phyloP scores from a whole-genome alignment of 2,888 invertebrate genomes.

The Aporophyla nigra region DNA sequence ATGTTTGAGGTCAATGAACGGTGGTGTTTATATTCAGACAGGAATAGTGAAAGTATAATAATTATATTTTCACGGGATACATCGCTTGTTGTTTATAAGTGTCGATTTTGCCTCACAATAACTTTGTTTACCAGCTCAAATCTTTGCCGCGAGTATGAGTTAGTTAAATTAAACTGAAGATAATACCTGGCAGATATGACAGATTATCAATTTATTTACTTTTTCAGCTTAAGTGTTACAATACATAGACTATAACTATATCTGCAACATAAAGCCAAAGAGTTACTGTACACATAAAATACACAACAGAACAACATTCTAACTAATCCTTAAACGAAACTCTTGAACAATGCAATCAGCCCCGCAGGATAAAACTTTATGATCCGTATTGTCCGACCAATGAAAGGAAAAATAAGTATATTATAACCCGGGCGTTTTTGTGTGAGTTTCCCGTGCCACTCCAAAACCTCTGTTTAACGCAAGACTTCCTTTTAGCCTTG shows the following conservation, averaged over 20 bases:
- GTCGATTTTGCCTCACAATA: too few relatives aligned
- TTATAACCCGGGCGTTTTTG: conserved; percentile 64
- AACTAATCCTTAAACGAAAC: conserved; percentile 14
- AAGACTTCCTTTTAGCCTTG: conserved; percentile 42
- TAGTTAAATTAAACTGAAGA: neutral
- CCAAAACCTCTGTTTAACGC: conserved; percentile 63
- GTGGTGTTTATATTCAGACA: too few relatives aligned
- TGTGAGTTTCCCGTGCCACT: conserved; percentile 60
- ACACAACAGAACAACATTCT: neutral
- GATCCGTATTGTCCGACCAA: conserved; percentile 81
- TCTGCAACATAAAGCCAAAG: neutral
- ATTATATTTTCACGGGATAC: too few relatives aligned
- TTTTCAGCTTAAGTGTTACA: too few relatives aligned
- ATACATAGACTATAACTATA: too few relatives aligned
- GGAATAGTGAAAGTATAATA: too few relatives aligned
- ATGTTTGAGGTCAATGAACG: conserved; percentile 9
- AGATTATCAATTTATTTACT: too few relatives aligned
- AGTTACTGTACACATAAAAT: too few relatives aligned
- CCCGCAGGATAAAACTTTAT: conserved; percentile 81
- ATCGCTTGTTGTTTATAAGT: too few relatives aligned
- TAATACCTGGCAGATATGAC: too few relatives aligned
- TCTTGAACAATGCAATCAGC: conserved; percentile 52
- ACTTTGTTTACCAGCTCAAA: neutral
- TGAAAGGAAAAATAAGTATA: conserved; percentile 81
- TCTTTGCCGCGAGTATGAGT: neutral